A percentile compares a stretch with the other conserved stretches of the same genome.
Evolutionary conservation across 1,140 invertebrate species (phyloP).

Genomic region (Drosophila littoralis): DNA sequence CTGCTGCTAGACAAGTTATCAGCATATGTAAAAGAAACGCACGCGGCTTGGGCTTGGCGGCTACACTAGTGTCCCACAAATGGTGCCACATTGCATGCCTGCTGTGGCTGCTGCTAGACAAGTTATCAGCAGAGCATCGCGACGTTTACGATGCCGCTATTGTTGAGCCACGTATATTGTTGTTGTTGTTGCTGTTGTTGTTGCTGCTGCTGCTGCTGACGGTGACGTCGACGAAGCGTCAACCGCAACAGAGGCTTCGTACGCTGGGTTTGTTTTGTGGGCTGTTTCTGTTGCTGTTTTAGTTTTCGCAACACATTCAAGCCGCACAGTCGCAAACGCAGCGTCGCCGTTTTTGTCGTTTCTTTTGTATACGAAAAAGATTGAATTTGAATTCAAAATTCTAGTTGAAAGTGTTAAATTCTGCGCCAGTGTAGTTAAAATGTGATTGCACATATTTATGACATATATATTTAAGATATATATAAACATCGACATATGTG

Average conservation of each 20-base stretch:
- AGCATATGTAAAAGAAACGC: slow-evolving; percentile 23
- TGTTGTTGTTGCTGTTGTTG: slow-evolving; percentile 20
- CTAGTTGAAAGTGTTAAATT: slow-evolving; percentile 26
- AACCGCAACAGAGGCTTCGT: slow-evolving; percentile 46
- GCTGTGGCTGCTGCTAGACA: slow-evolving; percentile 12
- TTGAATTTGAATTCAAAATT: slow-evolving; percentile 16
- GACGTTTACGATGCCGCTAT: not conserved
- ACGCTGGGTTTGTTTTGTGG: slow-evolving; percentile 39
- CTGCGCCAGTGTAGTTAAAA: slow-evolving; percentile 26
- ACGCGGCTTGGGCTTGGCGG: slow-evolving; percentile 8
- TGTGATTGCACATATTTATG: slow-evolving; percentile 55
- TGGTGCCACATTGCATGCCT: slow-evolving; percentile 11
- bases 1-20: too few relatives aligned
- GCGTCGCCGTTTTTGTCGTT: slow-evolving; percentile 24
- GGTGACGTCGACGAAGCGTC: slow-evolving; percentile 22
- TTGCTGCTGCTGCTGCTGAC: slow-evolving; percentile 4
- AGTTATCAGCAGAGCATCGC: slow-evolving; percentile 43
- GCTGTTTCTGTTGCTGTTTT: slow-evolving; percentile 64
- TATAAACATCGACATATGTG: slow-evolving; percentile 4
- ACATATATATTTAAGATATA: not conserved
- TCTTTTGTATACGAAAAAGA: slow-evolving; percentile 32
- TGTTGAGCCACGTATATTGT: slow-evolving; percentile 40
- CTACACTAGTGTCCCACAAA: slow-evolving; percentile 31
- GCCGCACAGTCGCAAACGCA: slow-evolving; percentile 65
- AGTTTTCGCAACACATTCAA: slow-evolving; percentile 79